Base-by-base conservation (phyloP, 2,888 invertebrate genomes). In the Drosophila heteroneura region DNA sequence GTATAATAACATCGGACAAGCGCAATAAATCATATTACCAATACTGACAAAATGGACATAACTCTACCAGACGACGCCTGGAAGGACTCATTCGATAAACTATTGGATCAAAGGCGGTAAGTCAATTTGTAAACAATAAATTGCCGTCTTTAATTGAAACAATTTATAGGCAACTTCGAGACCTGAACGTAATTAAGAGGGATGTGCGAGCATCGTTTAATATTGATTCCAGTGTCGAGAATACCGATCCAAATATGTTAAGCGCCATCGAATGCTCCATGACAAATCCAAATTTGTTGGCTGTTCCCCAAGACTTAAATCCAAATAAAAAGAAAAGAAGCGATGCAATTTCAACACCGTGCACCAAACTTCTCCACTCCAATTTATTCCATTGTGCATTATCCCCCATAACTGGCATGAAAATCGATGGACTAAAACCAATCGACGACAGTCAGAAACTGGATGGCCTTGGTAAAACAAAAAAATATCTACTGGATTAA, bases 61-160 rank as follows among this genome's bases (percentile, higher is more conserved):
- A 89, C 92, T 3, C 66, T 92, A 7, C 85, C 90, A 28, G 90
- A 92, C 53, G 90, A 89, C 37, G 86, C 79, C 12, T 93, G 92
- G 92, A 91, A 91, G 52, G 93, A 93, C 71, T 91, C 93, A 0
- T 93, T 93, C 66, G 93, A 93, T 59, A 87, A 82, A 47, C 65
- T 93, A 37, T 60, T 92, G 19, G 91, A 89, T 19, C 74, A 76
- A n/a, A 75, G 81, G 59, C 82, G 90, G 93, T 92, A 79, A 79
- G 91, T 73, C 2, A 0, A 19, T 19, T 26, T 9, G n/a, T 26
- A 44, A n/a, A 19, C 39, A 37, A 30, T 0, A n/a, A n/a, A 28
- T 6, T 14, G 5, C 12, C 19, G 51, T 19, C 10, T 51, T 3
- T 22, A 32, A 30, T 6, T 14, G 16, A 32, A 28, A 28, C n/a